Percentiles rank a stretch among this genome's conserved stretches.
These are phyloP conservation scores for Microhierax caerulescens DNA, from an alignment of 2,797 vertebrate genomes.

Conservation along the genomic window DNA sequence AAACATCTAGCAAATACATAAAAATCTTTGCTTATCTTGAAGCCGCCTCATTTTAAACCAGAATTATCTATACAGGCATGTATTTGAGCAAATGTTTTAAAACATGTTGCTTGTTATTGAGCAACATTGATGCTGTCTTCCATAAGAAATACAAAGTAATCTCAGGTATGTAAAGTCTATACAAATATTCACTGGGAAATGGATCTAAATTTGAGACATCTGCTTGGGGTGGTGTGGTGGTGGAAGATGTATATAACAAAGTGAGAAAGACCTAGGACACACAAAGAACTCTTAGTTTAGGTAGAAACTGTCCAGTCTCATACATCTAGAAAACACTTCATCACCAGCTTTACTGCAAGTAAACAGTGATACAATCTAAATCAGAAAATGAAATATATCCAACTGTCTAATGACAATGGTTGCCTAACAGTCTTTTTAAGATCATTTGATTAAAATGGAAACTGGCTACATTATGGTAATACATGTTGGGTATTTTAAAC, in stretches of 20 bases:
- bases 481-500: background rate
- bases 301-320: background rate
- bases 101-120: background rate
- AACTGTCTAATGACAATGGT: background rate
- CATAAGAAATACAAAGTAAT: background rate
- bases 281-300: background rate
- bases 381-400: background rate
- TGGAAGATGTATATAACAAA: background rate
- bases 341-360: background rate
- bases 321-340: background rate
- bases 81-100: background rate
- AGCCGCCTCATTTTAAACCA: background rate
- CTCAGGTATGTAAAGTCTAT: background rate
- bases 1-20: background rate
- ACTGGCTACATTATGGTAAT: background rate
- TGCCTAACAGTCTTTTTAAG: background rate
- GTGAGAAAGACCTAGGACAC: background rate
- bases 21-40: background rate
- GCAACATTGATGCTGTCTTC: background rate
- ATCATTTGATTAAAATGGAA: background rate
- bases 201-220: background rate
- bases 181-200: background rate
- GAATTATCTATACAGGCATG: background rate
- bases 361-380: background rate
- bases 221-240: fast-evolving